phyloP scores from a whole-genome alignment of 1,140 invertebrate species.

The Ceratina japonica region DNA sequence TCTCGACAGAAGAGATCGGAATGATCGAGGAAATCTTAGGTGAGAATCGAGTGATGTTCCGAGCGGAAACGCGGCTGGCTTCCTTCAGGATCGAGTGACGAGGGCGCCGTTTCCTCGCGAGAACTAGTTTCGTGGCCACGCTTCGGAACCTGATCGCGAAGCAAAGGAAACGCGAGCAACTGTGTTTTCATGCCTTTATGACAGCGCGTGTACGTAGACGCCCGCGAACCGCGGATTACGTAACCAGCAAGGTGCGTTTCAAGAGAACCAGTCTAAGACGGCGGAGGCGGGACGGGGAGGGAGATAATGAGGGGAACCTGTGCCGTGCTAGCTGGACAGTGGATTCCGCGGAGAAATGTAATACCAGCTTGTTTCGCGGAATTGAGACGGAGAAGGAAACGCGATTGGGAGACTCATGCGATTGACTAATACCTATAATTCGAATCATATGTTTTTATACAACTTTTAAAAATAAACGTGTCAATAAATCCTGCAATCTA shows the following conservation, averaged over 20 bases:
- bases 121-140: conserved; percentile 25
- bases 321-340: neutral
- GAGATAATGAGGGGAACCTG: conserved; percentile 3
- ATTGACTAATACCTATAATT: neutral
- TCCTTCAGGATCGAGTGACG: conserved; percentile 24
- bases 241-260: conserved; percentile 23
- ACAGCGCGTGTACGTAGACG: conserved; percentile 13
- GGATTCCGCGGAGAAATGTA: conserved; percentile 27
- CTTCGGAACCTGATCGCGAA: conserved; percentile 26
- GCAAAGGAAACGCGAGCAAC: conserved; percentile 26
- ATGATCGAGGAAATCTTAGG: neutral
- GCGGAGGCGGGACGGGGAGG: neutral
- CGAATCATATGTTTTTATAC: too few relatives aligned
- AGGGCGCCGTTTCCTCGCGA: conserved; percentile 10
- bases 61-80: conserved; percentile 31
- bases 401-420: conserved; percentile 38
- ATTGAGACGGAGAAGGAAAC: conserved; percentile 58
- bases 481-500: too few relatives aligned
- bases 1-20: neutral
- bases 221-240: conserved; percentile 11
- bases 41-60: neutral
- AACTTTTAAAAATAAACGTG: neutral
- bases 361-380: conserved; percentile 49
- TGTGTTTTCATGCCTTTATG: conserved; percentile 39
- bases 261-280: neutral